Base-by-base conservation (phyloP, 2,888 invertebrate genomes). In the Drosophila bunnanda region DNA sequence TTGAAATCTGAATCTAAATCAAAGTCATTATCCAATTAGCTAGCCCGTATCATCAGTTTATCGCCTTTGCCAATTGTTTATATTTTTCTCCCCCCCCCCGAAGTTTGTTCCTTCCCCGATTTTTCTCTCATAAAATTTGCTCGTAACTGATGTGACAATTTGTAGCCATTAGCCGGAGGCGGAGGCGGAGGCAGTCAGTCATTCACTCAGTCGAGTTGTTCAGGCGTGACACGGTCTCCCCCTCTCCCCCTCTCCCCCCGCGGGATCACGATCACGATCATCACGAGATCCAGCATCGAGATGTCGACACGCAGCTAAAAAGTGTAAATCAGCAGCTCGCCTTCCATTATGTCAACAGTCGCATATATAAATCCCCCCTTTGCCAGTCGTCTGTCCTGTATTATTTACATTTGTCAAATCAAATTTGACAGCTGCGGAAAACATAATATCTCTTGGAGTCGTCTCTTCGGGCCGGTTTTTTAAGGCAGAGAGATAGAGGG, bases 341-440 rank as follows among this genome's bases (percentile, higher is more conserved):
- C 66, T 59, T 64, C 58, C 71, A 82, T 79, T 82, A 82, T 78
- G 80, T 65, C 80, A 80, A 66, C 46, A 17, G n/a, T 28, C 25
- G 39, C 62, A 0, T 4, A 22, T 12, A 32, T 32, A 30, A 2
- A 30, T 57, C 39, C 41, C 53, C 20, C 8, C 8, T 20, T n/a
- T 48, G n/a, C n/a, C n/a, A n/a, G 50, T 50, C 36, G 58, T 41
- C 44, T 46, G 57, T 46, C 62, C 22, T 52, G 70, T 87, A 84
- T 88, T 85, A 80, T 85, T 84, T 84, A 85, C 83, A 87, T 84
- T 85, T 85, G 85, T 84, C 82, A 84, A 84, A 87, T 87, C 88
- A 84, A 77, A 85, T 84, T 87, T 84, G 83, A 84, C 83, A 84
- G 83, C 88, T 84, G 82, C 72, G 88, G 85, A 80, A 82, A 87